Evolutionary conservation across 2,888 invertebrate genomes (phyloP).

Genomic region (Eupeodes latifasciatus): DNA sequence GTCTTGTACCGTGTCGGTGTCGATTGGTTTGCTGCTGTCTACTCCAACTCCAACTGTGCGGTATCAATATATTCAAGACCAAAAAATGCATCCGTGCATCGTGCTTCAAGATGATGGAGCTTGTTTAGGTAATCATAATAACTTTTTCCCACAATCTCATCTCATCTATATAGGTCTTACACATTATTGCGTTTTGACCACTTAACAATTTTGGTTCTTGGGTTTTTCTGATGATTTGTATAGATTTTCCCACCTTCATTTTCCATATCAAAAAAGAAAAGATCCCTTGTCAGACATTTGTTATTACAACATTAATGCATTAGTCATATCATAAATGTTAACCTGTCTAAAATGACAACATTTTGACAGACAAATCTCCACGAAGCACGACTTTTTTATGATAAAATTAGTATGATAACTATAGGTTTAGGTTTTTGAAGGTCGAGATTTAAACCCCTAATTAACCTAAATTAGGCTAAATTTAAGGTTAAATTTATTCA

Average conservation of each 20-base stretch:
- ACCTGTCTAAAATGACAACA: background rate
- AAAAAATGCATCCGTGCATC: constrained; percentile 55
- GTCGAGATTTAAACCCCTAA: constrained; percentile 32
- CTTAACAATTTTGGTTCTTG: constrained; percentile 48
- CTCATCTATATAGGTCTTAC: constrained; percentile 19
- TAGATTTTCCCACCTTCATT: constrained; percentile 53
- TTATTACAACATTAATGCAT: constrained; percentile 34
- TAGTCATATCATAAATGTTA: constrained; percentile 17
- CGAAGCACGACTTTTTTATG: constrained; percentile 12
- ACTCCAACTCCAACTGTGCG: constrained; percentile 16
- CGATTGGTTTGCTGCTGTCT: constrained; percentile 6
- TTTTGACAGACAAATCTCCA: constrained; percentile 45
- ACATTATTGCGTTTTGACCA: constrained; percentile 66
- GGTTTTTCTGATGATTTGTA: constrained; percentile 55
- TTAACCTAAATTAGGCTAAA: constrained; percentile 43
- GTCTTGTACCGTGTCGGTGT: constrained; percentile 24
- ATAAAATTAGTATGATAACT: constrained; percentile 13
- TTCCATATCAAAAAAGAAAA: background rate
- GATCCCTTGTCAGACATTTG: constrained; percentile 7
- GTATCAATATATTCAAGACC: constrained; percentile 25
- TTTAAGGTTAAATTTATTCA: constrained; percentile 50
- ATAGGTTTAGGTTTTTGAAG: constrained; percentile 11
- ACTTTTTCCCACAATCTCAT: constrained; percentile 65
- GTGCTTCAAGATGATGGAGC: constrained; percentile 9
- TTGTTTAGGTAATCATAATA: constrained; percentile 61